These are phyloP conservation scores for Drosophila formosana DNA, from an alignment of 2,888 invertebrate species.

Conservation along the genomic window DNA sequence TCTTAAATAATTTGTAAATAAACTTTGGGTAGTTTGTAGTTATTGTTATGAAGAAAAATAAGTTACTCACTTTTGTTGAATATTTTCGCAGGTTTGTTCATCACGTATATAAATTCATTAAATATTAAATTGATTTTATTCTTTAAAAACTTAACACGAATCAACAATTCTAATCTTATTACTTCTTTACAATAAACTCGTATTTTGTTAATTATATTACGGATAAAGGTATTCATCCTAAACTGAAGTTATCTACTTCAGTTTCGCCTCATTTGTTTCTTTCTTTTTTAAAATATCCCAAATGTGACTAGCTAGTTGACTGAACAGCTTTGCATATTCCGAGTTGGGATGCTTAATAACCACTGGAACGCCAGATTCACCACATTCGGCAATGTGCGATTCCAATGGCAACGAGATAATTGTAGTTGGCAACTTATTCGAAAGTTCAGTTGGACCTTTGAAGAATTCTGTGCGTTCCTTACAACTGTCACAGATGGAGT, in stretches of 20 bases:
- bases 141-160: not conserved
- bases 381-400: slow-evolving; percentile 80
- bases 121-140: not conserved
- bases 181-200: not conserved
- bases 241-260: slow-evolving; percentile 3
- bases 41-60: not conserved
- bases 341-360: slow-evolving; percentile 80
- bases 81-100: not conserved
- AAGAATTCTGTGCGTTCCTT: slow-evolving; percentile 90
- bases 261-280: slow-evolving; percentile 10
- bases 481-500: slow-evolving; percentile 92
- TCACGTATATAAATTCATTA: not conserved
- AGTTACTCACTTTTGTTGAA: too few relatives aligned
- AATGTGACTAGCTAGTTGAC: slow-evolving; percentile 46
- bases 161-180: not conserved
- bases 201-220: not conserved
- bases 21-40: not conserved
- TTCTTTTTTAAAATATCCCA: slow-evolving; percentile 37
- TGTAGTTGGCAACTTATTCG: slow-evolving; percentile 86
- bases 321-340: slow-evolving; percentile 75
- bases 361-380: slow-evolving; percentile 83
- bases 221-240: too few relatives aligned
- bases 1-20: not conserved
- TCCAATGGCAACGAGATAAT: slow-evolving; percentile 87
- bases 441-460: slow-evolving; percentile 84